A percentile compares a stretch with the other conserved stretches of the same genome.
Conservation (phyloP, 2,888 invertebrate species). For the Drosophila sordidula region DNA sequence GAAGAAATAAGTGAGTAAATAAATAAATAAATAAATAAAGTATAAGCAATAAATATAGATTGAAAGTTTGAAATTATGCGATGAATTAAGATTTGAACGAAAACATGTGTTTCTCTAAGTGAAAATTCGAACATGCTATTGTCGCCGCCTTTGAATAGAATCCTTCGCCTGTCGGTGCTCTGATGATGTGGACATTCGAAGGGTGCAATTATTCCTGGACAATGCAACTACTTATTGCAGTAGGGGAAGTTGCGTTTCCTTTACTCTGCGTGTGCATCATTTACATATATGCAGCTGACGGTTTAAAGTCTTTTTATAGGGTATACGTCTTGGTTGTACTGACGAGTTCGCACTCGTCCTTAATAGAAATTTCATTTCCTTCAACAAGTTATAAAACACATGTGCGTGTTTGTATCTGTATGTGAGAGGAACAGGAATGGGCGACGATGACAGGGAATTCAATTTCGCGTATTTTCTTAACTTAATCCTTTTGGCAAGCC, state of each 20-base stretch:
- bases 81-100: too few species aligned
- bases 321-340: slow-evolving; percentile 23
- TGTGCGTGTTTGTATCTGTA: slow-evolving; percentile 3
- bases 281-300: neutral
- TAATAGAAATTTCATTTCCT: slow-evolving; percentile 70
- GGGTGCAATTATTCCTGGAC: slow-evolving; percentile 12
- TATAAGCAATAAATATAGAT: too few species aligned
- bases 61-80: too few species aligned
- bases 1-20: too few species aligned
- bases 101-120: too few species aligned
- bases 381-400: slow-evolving; percentile 55
- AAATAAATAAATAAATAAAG: too few species aligned
- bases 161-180: neutral
- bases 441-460: slow-evolving; percentile 58
- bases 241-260: neutral
- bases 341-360: slow-evolving; percentile 31
- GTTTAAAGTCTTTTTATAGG: slow-evolving; percentile 17
- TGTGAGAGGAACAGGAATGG: neutral
- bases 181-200: neutral
- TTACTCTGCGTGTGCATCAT: neutral
- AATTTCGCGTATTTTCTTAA: slow-evolving; percentile 72
- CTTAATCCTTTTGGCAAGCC: slow-evolving; percentile 65
- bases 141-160: slow-evolving; percentile 19
- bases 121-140: neutral
- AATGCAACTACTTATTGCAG: neutral